Conservation (phyloP, 2,113 vertebrate species). For the Menura novaehollandiae region DNA sequence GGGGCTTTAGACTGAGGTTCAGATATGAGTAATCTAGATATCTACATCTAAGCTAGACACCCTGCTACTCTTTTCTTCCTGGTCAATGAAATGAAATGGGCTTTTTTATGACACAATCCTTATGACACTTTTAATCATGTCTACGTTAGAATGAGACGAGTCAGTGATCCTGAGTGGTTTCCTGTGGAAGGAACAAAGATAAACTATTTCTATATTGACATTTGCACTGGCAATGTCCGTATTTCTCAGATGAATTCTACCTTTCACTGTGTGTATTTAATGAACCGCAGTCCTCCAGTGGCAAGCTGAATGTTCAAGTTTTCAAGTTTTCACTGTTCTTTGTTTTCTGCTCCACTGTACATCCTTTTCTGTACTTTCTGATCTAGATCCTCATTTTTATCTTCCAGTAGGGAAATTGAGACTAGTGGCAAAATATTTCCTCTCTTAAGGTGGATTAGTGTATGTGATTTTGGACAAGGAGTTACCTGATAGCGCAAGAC, state of each 20-base stretch:
- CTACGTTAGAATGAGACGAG: background rate
- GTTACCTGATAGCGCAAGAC: background rate
- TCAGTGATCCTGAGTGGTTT: background rate
- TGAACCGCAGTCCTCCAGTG: background rate
- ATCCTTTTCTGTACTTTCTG: background rate
- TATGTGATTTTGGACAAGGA: background rate
- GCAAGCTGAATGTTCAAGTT: background rate
- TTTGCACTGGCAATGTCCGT: background rate
- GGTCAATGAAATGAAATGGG: background rate
- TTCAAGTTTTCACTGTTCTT: background rate
- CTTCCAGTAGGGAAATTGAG: background rate
- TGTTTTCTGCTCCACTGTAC: background rate
- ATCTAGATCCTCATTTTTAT: background rate
- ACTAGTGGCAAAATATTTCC: background rate
- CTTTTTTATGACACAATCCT: background rate
- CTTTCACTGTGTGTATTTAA: background rate
- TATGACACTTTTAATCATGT: background rate
- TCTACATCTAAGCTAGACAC: background rate
- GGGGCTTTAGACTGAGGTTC: background rate
- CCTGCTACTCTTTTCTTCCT: background rate
- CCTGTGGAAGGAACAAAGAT: background rate
- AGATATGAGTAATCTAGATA: background rate
- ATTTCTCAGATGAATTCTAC: background rate
- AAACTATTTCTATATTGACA: background rate
- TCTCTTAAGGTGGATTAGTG: background rate